Conservation (phyloP, 2,888 invertebrate species). For the Slavum lentiscoides region DNA sequence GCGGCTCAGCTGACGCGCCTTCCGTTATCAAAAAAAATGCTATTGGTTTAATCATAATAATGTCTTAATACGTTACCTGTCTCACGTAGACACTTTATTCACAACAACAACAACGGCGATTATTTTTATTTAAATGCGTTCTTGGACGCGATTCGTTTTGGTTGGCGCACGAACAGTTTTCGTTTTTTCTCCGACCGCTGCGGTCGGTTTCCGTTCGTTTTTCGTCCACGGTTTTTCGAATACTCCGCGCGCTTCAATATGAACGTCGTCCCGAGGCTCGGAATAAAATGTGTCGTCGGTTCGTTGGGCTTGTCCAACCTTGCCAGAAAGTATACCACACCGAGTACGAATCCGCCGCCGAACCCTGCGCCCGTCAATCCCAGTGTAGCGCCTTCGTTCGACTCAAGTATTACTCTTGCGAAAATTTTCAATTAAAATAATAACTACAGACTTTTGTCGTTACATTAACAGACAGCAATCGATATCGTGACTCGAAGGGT, state of each 20-base stretch:
- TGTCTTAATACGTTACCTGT: too few species aligned
- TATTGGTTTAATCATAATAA: too few species aligned
- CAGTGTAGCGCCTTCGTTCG: constrained; percentile 8
- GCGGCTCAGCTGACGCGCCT: too few species aligned
- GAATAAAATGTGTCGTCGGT: not conserved
- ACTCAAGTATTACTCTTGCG: not conserved
- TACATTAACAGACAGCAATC: too few species aligned
- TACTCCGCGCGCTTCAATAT: not conserved
- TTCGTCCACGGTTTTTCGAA: not conserved
- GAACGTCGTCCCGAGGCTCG: constrained; percentile 24
- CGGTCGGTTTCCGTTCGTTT: not conserved
- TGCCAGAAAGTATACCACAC: constrained; percentile 5
- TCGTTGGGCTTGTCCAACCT: not conserved
- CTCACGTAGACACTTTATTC: not conserved
- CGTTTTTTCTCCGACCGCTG: not conserved
- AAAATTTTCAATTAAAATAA: too few species aligned
- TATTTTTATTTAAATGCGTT: too few species aligned
- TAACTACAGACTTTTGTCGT: too few species aligned
- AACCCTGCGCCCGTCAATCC: constrained; percentile 1
- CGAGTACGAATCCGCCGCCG: not conserved
- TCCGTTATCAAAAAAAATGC: too few species aligned
- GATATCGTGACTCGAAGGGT: too few species aligned
- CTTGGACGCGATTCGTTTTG: too few species aligned
- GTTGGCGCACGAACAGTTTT: too few species aligned
- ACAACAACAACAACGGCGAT: too few species aligned